These are phyloP conservation scores for Noctua comes DNA, from an alignment of 2,888 invertebrate genomes.

Conservation along the genomic window DNA sequence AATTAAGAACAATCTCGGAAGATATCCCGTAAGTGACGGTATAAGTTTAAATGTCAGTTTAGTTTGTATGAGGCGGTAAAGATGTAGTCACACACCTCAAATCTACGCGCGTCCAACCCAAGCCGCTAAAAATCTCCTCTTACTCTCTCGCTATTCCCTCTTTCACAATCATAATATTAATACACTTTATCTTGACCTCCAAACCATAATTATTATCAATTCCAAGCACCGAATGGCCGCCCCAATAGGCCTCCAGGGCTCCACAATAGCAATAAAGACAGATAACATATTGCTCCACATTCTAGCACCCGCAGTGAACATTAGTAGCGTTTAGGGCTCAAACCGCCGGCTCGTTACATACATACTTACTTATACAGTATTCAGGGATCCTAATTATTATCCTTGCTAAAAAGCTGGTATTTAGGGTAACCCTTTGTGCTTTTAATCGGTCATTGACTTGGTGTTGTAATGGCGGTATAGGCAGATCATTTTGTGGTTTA, in stretches of 20 bases:
- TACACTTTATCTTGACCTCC: slow-evolving; percentile 3
- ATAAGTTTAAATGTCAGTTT: no score
- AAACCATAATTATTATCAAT: slow-evolving; percentile 31
- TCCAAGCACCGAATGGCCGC: slow-evolving; percentile 12
- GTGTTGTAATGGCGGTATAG: slow-evolving; percentile 7
- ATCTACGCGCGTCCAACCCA: not conserved
- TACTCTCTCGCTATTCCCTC: no score
- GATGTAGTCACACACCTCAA: not conserved
- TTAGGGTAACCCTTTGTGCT: slow-evolving; percentile 15
- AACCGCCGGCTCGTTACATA: slow-evolving; percentile 28
- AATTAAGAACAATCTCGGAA: no score
- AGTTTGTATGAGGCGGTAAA: not conserved
- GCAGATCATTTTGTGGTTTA: not conserved
- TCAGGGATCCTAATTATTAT: slow-evolving; percentile 45
- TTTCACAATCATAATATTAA: not conserved
- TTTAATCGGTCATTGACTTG: slow-evolving; percentile 29
- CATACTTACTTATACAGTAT: slow-evolving; percentile 43
- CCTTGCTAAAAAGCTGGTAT: slow-evolving; percentile 28
- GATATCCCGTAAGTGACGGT: no score
- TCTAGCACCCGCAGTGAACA: slow-evolving; percentile 35
- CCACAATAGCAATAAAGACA: slow-evolving; percentile 45
- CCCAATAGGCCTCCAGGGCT: slow-evolving; percentile 31
- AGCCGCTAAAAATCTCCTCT: no score
- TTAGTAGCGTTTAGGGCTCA: slow-evolving; percentile 35
- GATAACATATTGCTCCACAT: slow-evolving; percentile 46